Base-by-base conservation (phyloP, 2,888 invertebrate species). In the Anagyrus pseudococci region DNA sequence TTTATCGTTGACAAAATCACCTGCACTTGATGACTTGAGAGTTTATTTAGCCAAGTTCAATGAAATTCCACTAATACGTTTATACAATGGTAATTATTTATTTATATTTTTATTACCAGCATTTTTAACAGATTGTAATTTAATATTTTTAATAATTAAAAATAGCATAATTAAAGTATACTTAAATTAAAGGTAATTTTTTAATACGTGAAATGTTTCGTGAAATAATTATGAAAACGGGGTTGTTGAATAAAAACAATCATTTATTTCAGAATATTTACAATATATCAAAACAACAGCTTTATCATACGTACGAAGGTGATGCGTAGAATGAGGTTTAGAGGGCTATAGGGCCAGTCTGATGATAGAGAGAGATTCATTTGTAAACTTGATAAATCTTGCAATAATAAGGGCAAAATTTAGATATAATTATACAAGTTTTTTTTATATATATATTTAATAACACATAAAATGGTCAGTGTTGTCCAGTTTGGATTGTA, bases 191-290 rank as follows among this genome's bases (percentile, higher is more conserved):
- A n/a, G n/a, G n/a, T n/a, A n/a, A n/a, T n/a, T n/a, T n/a, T n/a
- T n/a, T n/a, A n/a, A n/a, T n/a, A n/a, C n/a, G n/a, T n/a, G n/a
- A n/a, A n/a, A n/a, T n/a, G n/a, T n/a, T n/a, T n/a, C n/a, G n/a
- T n/a, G n/a, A n/a, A n/a, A n/a, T n/a, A n/a, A 58, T 26, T 26
- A 40, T 20, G 20, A 25, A 61, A 57, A 59, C 48, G 19, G 55
- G 50, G 40, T 59, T 37, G 20, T 71, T 73, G 75, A 76, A 77
- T 79, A 78, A 77, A 79, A 79, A 79, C 77, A 77, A 78, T 78
- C 76, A 78, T 79, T 79, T 79, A 79, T 79, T 79, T 74, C 66
- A 73, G 75, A 79, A 77, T 79, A 79, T 79, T 76, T 79, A 79
- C 79, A 79, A 72, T 79, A 77, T 70, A 71, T 67, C 65, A 69